Evolutionary conservation across 37 sponge, comb jelly and placozoan species (phyloP).

Genomic region (Amphimedon queenslandica): DNA sequence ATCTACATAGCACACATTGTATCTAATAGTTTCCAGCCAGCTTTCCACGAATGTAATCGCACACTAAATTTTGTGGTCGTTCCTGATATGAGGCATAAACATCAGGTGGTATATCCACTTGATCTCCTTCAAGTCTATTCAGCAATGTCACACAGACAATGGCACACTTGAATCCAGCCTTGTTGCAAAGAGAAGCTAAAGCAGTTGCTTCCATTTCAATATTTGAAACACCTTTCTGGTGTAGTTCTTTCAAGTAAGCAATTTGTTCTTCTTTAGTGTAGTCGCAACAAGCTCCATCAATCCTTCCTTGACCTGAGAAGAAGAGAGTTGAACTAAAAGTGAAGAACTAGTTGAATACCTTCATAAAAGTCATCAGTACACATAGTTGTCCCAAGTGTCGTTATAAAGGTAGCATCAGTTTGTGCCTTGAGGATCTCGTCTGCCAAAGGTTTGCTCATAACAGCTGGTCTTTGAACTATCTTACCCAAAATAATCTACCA

Average conservation of each 20-base stretch:
- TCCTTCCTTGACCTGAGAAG: slow-evolving; percentile 80
- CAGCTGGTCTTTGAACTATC: slow-evolving; percentile 43
- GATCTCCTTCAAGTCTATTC: slow-evolving; percentile 89
- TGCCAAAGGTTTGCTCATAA: slow-evolving; percentile 68
- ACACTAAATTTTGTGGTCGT: slow-evolving; percentile 63
- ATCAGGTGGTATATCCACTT: slow-evolving; percentile 53
- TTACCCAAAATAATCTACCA: slow-evolving; percentile 84
- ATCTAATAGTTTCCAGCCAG: too few species aligned
- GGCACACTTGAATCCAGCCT: slow-evolving; percentile 49
- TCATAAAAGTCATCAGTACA: slow-evolving; percentile 99
- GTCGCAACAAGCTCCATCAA: slow-evolving; percentile 92
- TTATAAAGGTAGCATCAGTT: slow-evolving; percentile 32
- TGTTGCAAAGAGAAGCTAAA: slow-evolving; percentile 74
- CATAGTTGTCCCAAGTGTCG: slow-evolving; percentile 77
- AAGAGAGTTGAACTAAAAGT: too few species aligned
- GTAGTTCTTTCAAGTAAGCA: slow-evolving; percentile 57
- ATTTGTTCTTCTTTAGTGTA: slow-evolving; percentile 68
- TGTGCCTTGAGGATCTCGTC: slow-evolving; percentile 52
- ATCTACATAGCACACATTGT: not conserved
- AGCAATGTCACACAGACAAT: slow-evolving; percentile 93
- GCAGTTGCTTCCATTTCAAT: slow-evolving; percentile 96
- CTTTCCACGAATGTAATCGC: slow-evolving; percentile 57
- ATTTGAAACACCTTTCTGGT: slow-evolving; percentile 68
- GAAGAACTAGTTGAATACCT: slow-evolving; percentile 55
- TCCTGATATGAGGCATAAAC: slow-evolving; percentile 53